A percentile compares a stretch with the other conserved stretches of the same genome.
These are phyloP conservation scores for Ernsta delagoae DNA, from an alignment of 2,888 invertebrate species.

Conservation along the genomic window DNA sequence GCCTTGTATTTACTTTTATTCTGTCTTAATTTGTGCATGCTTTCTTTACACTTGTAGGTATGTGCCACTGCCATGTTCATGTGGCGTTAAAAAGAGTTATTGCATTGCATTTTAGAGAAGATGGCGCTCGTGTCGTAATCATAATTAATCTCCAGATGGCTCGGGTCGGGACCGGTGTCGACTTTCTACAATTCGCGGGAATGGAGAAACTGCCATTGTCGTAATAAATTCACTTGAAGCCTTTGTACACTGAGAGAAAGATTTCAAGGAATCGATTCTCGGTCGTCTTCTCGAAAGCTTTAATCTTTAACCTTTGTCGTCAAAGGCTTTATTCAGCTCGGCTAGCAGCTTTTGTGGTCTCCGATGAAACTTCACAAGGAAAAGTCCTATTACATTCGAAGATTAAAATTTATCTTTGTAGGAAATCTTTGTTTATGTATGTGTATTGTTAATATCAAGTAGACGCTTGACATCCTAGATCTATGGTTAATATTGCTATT, in stretches of 20 bases:
- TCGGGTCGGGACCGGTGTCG: not conserved
- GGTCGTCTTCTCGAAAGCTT: conserved; percentile 49
- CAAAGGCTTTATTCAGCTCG: not conserved
- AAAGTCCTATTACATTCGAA: no score
- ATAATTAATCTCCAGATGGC: conserved; percentile 4
- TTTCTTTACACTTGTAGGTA: no score
- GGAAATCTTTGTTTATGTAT: no score
- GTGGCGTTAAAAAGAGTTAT: not conserved
- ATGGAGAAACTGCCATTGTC: not conserved
- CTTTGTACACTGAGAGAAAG: conserved; percentile 3
- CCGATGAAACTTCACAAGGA: not conserved
- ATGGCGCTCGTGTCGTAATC: not conserved
- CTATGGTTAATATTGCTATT: no score
- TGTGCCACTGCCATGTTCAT: not conserved
- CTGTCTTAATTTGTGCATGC: no score
- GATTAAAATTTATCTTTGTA: no score
- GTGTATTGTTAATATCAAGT: no score
- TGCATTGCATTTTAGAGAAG: not conserved
- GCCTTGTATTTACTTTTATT: no score
- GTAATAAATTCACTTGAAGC: not conserved
- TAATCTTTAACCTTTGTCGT: conserved; percentile 8
- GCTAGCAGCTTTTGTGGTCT: not conserved
- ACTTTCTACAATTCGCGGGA: conserved; percentile 7
- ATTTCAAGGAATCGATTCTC: conserved; percentile 8
- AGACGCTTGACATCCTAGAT: no score